These are phyloP conservation scores for Gallinago nigripennis DNA, from an alignment of 2,797 vertebrate genomes.

Conservation along the genomic window DNA sequence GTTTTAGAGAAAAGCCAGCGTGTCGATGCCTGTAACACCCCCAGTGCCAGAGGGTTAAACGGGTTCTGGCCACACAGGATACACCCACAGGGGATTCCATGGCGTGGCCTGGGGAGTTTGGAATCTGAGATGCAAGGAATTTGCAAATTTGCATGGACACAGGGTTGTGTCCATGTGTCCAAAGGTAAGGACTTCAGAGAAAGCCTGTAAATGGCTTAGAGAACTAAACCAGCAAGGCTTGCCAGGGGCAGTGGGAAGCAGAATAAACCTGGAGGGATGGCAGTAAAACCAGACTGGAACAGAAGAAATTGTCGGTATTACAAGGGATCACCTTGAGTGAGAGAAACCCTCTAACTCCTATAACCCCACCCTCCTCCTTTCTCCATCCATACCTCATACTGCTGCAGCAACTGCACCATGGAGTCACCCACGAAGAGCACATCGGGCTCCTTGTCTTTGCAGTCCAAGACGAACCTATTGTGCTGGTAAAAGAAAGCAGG, in stretches of 20 bases:
- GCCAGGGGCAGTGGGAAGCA: not conserved
- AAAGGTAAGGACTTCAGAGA: not conserved
- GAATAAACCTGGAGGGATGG: accelerated
- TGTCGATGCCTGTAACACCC: not conserved
- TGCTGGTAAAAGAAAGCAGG: conserved; percentile 79
- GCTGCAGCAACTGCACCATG: conserved; percentile 95
- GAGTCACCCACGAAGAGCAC: conserved; percentile 97
- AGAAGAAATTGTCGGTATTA: accelerated
- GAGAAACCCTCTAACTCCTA: accelerated
- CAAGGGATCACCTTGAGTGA: accelerated
- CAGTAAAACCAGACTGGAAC: accelerated
- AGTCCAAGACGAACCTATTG: conserved; percentile 91
- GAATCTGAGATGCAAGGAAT: not conserved
- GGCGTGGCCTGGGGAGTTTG: not conserved
- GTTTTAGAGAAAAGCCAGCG: not conserved
- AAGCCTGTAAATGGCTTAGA: not conserved
- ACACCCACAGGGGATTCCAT: not conserved
- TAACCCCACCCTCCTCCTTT: accelerated
- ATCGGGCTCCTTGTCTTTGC: conserved; percentile 96
- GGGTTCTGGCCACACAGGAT: not conserved
- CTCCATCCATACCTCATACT: conserved; percentile 83
- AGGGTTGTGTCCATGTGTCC: accelerated
- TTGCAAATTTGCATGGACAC: not conserved
- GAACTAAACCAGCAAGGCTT: not conserved
- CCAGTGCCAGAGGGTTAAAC: accelerated